Evolutionary conservation across 2,113 vertebrate genomes (phyloP).

Genomic region (Clarias gariepinus): DNA sequence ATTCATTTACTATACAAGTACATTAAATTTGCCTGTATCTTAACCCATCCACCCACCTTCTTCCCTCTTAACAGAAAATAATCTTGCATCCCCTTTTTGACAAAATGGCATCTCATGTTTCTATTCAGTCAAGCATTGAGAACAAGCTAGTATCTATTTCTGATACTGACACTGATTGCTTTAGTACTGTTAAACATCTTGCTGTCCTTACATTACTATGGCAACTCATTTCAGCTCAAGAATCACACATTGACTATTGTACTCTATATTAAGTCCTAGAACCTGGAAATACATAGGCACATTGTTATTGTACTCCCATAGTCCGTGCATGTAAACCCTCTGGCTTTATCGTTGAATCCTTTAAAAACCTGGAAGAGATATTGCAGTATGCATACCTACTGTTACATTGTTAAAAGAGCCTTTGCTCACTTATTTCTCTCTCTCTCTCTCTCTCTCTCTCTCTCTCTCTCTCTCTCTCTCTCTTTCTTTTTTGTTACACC

Average conservation of each 20-base stretch:
- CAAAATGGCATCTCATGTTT: slow-evolving; percentile 33
- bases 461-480: too few relatives aligned
- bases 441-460: not conserved
- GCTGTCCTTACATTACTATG: slow-evolving; percentile 6
- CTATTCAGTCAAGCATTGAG: slow-evolving; percentile 17
- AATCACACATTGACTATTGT: not conserved
- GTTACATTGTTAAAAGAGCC: slow-evolving; percentile 29
- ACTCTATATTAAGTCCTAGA: slow-evolving; percentile 10
- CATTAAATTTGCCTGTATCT: slow-evolving; percentile 40
- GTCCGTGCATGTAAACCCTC: slow-evolving; percentile 2
- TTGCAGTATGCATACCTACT: slow-evolving; percentile 40
- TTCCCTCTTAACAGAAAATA: slow-evolving; percentile 35
- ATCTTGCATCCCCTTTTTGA: slow-evolving; percentile 15
- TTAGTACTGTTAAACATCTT: slow-evolving; percentile 19
- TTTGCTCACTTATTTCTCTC: slow-evolving; percentile 31
- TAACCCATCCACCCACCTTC: slow-evolving; percentile 18
- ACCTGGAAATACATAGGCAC: not conserved
- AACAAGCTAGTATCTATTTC: slow-evolving; percentile 13
- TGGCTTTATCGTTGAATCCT: slow-evolving; percentile 26
- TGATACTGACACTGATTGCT: slow-evolving; percentile 11
- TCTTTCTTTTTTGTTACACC: not conserved
- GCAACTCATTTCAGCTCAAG: slow-evolving; percentile 4
- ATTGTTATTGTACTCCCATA: not conserved
- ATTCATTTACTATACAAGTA: slow-evolving; percentile 43
- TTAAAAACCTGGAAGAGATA: slow-evolving; percentile 17